Conservation (phyloP, 2,113 vertebrate species). For the Rhizomys pruinosus region DNA sequence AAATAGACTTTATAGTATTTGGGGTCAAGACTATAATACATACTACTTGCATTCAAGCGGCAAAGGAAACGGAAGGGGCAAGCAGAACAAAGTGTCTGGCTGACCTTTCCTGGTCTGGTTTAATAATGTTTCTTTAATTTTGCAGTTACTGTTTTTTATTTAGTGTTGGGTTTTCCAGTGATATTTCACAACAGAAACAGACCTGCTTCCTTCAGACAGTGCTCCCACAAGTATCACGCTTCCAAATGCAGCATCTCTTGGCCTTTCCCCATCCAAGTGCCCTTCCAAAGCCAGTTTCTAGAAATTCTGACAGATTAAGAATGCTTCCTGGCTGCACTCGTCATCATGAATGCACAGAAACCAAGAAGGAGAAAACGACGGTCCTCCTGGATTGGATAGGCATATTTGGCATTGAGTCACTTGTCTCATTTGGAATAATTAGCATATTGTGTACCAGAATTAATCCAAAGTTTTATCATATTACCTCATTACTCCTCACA, state of each 20-base stretch:
- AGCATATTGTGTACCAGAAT: background rate
- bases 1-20: background rate
- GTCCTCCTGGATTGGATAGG: background rate
- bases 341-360: background rate
- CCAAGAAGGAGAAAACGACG: background rate
- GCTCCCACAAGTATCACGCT: too few relatives aligned
- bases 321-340: too few relatives aligned
- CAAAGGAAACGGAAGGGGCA: background rate
- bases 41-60: background rate
- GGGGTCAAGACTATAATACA: too few relatives aligned
- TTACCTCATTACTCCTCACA: background rate
- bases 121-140: slow-evolving; percentile 1
- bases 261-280: fast-evolving
- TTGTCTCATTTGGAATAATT: background rate
- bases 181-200: background rate
- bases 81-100: background rate
- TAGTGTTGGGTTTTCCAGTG: background rate
- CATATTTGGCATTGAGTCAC: background rate
- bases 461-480: background rate
- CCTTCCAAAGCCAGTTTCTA: background rate
- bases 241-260: background rate
- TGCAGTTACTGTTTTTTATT: background rate
- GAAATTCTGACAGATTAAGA: background rate
- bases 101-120: background rate
- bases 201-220: background rate